Evolutionary conservation across 2,888 invertebrate genomes (phyloP), one percentile per base, ranked within the genome.

Genomic region (Papilio protenor): DNA sequence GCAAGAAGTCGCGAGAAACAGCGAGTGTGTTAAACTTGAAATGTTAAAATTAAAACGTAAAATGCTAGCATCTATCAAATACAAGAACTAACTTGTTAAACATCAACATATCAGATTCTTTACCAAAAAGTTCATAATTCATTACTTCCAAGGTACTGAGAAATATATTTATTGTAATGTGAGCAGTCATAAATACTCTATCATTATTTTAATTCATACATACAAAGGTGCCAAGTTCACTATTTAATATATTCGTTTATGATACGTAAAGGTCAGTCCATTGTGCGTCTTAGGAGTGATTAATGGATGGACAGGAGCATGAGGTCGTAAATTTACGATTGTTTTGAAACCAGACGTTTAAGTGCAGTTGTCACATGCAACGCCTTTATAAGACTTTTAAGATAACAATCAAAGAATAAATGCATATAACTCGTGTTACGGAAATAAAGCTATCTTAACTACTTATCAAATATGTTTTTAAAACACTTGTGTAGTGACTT

Each of bases 211-310:
- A 76, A 71, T 47, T 16, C 23, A 59, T 57, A n/a, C 47, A 57
- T 47, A 27, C 47, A 59, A 49, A 47, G 73, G 47, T 77, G 57
- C 64, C 64, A 76, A 76, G 70, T 57, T 49, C 45, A 73, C 55
- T 47, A 47, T 64, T 73, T 73, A 77, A 77, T 77, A 73, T 73
- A 27, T 69, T 74, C 69, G 69, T 74, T 77, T 74, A 74, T n/a
- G 74, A 74, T 70, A 61, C 40, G 70, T 70, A 78, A 75, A 75
- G 61, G 74, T 78, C 77, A 64, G 21, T 45, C 71, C 21, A 78
- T 78, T 75, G 77, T 74, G 55, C 61, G 49, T n/a, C 57, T n/a
- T 69, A 61, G 61, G 52, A 52, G 49, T 59, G 52, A 78, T 78
- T 75, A 75, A 78, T 78, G 23, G 61, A 16, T 55, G 70, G 18